phyloP scores from a whole-genome alignment of 2,797 vertebrate genomes.

The Rallus crepitans region DNA sequence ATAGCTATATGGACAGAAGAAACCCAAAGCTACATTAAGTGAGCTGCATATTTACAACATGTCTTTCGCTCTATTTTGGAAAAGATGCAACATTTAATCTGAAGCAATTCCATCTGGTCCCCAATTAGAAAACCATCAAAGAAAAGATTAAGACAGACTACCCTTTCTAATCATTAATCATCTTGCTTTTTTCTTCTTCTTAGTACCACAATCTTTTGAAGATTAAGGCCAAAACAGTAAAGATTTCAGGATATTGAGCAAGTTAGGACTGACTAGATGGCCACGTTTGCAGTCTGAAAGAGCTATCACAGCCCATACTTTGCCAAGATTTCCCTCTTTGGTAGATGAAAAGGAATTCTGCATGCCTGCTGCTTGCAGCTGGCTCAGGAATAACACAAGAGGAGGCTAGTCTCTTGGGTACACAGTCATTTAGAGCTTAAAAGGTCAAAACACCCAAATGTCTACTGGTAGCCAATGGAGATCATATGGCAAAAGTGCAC shows the following conservation, averaged over 20 bases:
- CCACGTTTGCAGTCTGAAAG: neutral
- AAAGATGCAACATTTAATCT: neutral
- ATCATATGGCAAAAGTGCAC: constrained; percentile 8
- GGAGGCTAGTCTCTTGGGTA: neutral
- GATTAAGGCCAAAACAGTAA: constrained; percentile 14
- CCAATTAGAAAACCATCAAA: constrained; percentile 23
- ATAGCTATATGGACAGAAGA: neutral
- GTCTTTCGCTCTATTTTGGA: neutral
- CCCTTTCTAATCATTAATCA: neutral
- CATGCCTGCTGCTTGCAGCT: neutral
- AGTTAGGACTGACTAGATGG: neutral
- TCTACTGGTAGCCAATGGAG: neutral
- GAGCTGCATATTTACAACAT: neutral
- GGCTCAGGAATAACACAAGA: neutral
- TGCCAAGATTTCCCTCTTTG: constrained; percentile 6
- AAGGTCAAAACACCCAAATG: constrained; percentile 12
- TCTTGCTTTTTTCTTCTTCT: neutral
- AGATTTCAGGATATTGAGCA: constrained; percentile 9
- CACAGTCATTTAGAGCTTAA: neutral
- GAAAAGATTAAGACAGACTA: neutral
- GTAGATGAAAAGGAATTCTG: constrained; percentile 24
- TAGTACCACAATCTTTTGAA: constrained; percentile 11
- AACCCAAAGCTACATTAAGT: neutral
- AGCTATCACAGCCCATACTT: neutral
- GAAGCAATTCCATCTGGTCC: neutral